Base-by-base conservation (phyloP, 2,888 invertebrate genomes). In the Heliconius ismenius region DNA sequence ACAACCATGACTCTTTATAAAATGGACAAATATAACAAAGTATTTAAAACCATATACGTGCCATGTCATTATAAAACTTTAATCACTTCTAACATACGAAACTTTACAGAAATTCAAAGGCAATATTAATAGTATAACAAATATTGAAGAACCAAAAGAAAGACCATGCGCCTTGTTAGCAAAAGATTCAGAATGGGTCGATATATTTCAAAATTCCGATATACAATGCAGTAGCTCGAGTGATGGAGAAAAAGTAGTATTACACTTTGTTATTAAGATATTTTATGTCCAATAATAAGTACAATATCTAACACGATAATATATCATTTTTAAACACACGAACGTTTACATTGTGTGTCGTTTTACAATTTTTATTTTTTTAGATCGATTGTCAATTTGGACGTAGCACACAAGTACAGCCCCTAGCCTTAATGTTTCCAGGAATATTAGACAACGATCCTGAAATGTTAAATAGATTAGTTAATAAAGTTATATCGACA, bases 121-220 rank as follows among this genome's bases (percentile, higher is more conserved):
- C n/a, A 73, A 68, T 24, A 75, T 60, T 63, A 73, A 74, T 13
- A 32, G 21, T 70, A 69, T 70, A 70, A 74, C 64, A 58, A 54
- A 70, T 28, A 58, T n/a, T 32, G 70, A 74, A 32, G 77, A 80
- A 43, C 68, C 69, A 7, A 43, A 75, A 39, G 84, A 85, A 81
- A 85, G 85, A 13, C 77, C 84, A 54, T 91, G 88, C 73, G 90
- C 94, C 4, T 83, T 95, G 75, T 83, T 92, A 79, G 93, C 94
- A 18, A 92, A 92, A 84, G 95, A 94, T 83, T 95, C 95, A 0
- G 92, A 92, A 87, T 95, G 95, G 94, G 88, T 89, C 82, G 89
- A 92, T 81, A 87, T 91, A 81, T 79, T 91, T 81, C 88, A 91
- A 77, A 79, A 85, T n/a, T 75, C 85, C 18, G 83, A 83, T 28